phyloP scores from a whole-genome alignment of 2,797 vertebrate genomes.

The Acropternis orthonyx region DNA sequence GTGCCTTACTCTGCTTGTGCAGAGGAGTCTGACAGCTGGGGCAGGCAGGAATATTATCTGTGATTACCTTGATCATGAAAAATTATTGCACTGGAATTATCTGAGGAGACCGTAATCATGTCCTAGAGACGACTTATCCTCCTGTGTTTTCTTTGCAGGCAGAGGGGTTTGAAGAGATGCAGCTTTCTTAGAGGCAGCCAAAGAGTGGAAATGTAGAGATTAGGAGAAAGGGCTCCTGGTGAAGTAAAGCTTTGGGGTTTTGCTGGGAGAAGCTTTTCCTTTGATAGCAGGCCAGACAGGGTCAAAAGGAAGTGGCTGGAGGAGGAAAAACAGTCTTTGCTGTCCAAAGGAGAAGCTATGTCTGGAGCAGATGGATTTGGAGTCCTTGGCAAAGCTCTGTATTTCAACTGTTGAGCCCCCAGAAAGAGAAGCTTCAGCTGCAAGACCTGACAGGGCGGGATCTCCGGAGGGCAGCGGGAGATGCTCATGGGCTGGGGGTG shows the following conservation, averaged over 20 bases:
- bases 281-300: not conserved
- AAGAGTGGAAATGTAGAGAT: not conserved
- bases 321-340: not conserved
- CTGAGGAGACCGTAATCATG: not conserved
- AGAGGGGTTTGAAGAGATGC: not conserved
- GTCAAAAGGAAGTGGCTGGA: not conserved
- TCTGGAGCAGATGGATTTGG: not conserved
- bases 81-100: not conserved
- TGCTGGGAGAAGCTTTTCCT: slow-evolving; percentile 15
- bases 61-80: not conserved
- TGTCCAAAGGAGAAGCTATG: not conserved
- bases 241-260: not conserved
- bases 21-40: not conserved
- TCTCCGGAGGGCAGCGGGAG: rapidly evolving
- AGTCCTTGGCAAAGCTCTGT: not conserved
- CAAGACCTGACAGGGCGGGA: rapidly evolving
- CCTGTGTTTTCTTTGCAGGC: not conserved
- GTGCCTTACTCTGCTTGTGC: not conserved
- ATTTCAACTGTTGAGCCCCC: not conserved
- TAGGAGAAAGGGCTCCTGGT: not conserved
- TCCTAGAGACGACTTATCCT: not conserved
- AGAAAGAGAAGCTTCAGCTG: not conserved
- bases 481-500: rapidly evolving
- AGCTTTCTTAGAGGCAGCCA: not conserved
- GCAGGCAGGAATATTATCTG: not conserved